Conservation (phyloP, 2,113 vertebrate species). For the Thalassarche chlororhynchos region DNA sequence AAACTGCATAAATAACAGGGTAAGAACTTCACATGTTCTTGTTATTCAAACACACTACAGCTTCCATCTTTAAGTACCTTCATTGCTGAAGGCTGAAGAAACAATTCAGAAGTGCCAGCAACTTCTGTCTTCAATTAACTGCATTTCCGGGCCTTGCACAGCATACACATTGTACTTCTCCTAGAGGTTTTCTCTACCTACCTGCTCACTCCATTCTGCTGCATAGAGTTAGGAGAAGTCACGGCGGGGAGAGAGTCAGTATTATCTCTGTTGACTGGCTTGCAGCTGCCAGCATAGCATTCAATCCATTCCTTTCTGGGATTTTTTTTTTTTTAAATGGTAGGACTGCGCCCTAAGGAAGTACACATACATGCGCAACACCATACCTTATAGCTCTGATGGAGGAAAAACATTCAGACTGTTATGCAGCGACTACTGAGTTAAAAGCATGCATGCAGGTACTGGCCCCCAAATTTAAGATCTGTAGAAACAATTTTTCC, state of each 20-base stretch:
- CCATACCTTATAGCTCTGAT: rapidly evolving
- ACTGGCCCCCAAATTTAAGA: not conserved
- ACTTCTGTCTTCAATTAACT: not conserved
- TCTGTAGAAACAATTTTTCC: not conserved
- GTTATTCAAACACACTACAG: not conserved
- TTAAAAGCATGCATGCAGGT: not conserved
- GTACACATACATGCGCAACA: not conserved
- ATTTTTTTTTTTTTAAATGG: not conserved
- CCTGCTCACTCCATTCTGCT: not conserved
- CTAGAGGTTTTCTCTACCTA: not conserved
- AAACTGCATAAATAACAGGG: not conserved
- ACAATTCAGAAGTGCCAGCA: not conserved
- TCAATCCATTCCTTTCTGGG: not conserved
- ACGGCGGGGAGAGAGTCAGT: not conserved
- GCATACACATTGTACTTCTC: not conserved
- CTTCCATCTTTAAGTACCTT: not conserved
- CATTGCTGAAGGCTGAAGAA: not conserved
- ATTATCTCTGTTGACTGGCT: not conserved
- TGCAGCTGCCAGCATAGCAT: not conserved
- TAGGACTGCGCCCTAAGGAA: not conserved
- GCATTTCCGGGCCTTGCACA: not conserved
- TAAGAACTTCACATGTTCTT: not conserved
- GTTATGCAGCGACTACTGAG: not conserved
- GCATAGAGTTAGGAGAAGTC: not conserved
- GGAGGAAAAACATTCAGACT: not conserved